Evolutionary conservation across 2,797 vertebrate species (phyloP), one percentile per base, ranked within the genome.

Genomic region (Crypturellus tataupa): DNA sequence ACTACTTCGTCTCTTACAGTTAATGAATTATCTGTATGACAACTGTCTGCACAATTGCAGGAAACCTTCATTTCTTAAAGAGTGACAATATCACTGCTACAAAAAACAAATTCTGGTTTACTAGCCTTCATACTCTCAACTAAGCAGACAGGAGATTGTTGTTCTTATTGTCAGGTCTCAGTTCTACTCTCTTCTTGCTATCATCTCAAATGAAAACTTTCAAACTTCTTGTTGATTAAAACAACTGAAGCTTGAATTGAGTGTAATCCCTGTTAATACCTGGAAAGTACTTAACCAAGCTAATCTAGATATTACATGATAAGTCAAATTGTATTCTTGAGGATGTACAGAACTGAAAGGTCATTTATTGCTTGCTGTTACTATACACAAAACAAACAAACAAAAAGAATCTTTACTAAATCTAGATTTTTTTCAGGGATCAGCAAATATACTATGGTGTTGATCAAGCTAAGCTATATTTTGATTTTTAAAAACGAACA

Each of bases 221-320:
- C 73, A 86, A 80, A 51, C 21, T 82, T 33, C 27, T 8, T 83
- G 62, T 84, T 94, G 92, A 89, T 94, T 94, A 89, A 89, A 91
- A 53, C 49, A 92, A 60, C 40, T 64, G 87, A 89, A 89, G 55
- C 93, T 94, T 90, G 73, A 94, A 88, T 70, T 86, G 46, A 80
- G 42, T 91, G 76, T 67, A 94, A 0, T 59, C 92, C 80, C 56
- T 81, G 29, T 67, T 89, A 67, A 87, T 94, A 84, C 67, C 63
- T 88, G 67, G 20, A 47, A 89, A 87, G n/a, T 86, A 65, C 77
- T 92, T 93, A 85, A 90, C 37, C 40, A 85, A 92, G 73, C 86
- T 77, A 79, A 79, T 86, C 82, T 81, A 80, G 73, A 86, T 73
- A 69, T 72, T 83, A 23, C 87, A 64, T 86, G 46, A 19, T 91